These are phyloP conservation scores for Caenorhabditis plicata DNA, from an alignment of 2,888 invertebrate genomes.

Conservation along the genomic window DNA sequence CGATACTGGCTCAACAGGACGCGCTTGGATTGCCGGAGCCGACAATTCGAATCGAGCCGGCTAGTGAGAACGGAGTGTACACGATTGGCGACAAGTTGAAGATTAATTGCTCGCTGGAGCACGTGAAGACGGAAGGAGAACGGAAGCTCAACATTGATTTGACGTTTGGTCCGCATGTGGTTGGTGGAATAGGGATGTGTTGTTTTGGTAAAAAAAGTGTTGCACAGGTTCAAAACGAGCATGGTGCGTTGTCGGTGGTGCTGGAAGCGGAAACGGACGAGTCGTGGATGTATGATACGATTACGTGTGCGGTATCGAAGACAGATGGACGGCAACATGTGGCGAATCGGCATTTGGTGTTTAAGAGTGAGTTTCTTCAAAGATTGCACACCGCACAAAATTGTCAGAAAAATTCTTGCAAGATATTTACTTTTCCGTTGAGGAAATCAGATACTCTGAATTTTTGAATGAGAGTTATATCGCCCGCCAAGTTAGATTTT, in stretches of 20 bases:
- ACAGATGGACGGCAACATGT: conserved; percentile 49
- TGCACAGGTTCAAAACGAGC: conserved; percentile 42
- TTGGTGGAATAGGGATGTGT: no score
- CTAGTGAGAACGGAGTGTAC: conserved; percentile 29
- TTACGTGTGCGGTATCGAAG: conserved; percentile 41
- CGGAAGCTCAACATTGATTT: conserved; percentile 41
- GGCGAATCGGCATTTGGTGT: conserved; percentile 35
- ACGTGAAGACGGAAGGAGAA: no score
- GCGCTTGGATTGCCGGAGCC: conserved; percentile 46
- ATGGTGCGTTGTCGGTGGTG: conserved; percentile 27
- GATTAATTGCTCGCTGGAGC: conserved; percentile 33
- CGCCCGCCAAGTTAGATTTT: no score
- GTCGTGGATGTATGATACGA: conserved; percentile 38
- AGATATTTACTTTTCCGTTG: no score
- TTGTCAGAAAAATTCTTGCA: no score
- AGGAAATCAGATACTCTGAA: no score
- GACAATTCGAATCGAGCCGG: conserved; percentile 26
- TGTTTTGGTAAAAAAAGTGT: no score
- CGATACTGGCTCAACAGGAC: conserved; percentile 42
- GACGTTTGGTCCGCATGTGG: conserved; percentile 28
- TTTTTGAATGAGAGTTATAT: no score
- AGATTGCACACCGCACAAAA: no score
- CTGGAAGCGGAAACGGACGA: conserved; percentile 34
- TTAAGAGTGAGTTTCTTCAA: conserved; percentile 19
- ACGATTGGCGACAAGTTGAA: conserved; percentile 27